Base-by-base conservation (phyloP, 2,113 vertebrate species). In the Eupsittula cactorum region DNA sequence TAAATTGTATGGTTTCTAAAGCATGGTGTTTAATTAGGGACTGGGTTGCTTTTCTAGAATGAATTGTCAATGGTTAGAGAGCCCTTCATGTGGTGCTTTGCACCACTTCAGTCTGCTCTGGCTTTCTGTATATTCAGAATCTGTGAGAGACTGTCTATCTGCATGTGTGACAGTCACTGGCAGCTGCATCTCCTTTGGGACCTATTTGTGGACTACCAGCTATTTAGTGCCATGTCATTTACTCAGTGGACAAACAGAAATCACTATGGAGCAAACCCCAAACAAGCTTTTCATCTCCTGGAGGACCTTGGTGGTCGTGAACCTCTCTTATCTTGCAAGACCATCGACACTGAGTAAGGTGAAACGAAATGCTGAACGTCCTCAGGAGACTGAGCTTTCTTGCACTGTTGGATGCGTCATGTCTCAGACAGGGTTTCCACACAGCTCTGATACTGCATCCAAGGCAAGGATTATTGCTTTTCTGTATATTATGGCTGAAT, bases 311-410 rank as follows among this genome's bases (percentile, higher is more conserved):
- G 4, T 68, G 24, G 39, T 41, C 59, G 14, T 13, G 2, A 6
- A 13, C 2, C 15, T 52, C 21, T 74, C 23, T 59, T 35, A 33
- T 21, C n/a, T 64, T 20, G 5, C n/a, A 29, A 73, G 47, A 24
- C n/a, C 42, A 42, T 50, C 64, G 82, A 7, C 23, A 49, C 0
- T 0, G 0, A 33, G 21, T 8, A 63, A 70, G 55, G n/a, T 60
- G 57, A 78, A 88, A 64, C n/a, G 42, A 39, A 16, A 14, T 5
- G 42, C 12, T 47, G 60, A 29, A 29, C 3, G 6, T 64, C 42
- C 55, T 60, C 33, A 46, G 49, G 25, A 78, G 46, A 4, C 21
- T 28, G 59, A 67, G 18, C 17, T 28, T 63, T 76, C 69, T 37
- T 78, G 33, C 41, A 9, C n/a, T 65, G 0, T 6, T 37, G 60